Base-by-base conservation (phyloP, 2,888 invertebrate species). In the Sericinus montela region DNA sequence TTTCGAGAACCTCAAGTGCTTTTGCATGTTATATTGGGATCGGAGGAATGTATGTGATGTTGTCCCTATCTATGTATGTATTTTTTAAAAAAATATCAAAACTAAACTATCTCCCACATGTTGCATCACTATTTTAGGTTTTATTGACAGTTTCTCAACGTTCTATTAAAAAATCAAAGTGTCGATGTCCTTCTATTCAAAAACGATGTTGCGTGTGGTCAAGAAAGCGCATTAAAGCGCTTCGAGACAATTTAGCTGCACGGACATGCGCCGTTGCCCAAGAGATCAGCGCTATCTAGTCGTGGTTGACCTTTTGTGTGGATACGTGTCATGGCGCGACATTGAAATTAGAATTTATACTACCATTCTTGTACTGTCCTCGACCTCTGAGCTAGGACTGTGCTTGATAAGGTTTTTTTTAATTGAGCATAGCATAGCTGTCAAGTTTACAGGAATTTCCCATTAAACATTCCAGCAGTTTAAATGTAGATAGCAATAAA, bases 241-340 rank as follows among this genome's bases (percentile, higher is more conserved):
- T 55, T 53, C 45, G 41, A 29, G 43, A 30, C 51, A 29, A 42
- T 63, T 73, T 68, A 64, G 53, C 58, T 62, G 66, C 63, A 54
- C 41, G 45, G 63, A 52, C 72, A 71, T 68, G 72, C 55, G 57
- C 44, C 32, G 44, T 59, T 67, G 63, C 57, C 55, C 59, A 71
- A 73, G 61, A 25, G 25, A 8, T 60, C 43, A 5, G 9, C 5
- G 19, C 15, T 58, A 58, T 54, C 37, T 48, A 25, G 39, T 13
- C 51, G 44, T 52, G 49, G 55, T 55, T 60, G 62, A 62, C 65
- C 65, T 60, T 54, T 44, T 43, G 42, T 52, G 53, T 8, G 8
- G 25, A 45, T 50, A 41, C 46, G 46, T 46, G 46, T 34, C 43
- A 39, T 19, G 25, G 30, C 37, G 52, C 61, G 72, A 71, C 75